Base-by-base conservation (phyloP, 1,140 invertebrate genomes). In the Chelonus insularis region DNA sequence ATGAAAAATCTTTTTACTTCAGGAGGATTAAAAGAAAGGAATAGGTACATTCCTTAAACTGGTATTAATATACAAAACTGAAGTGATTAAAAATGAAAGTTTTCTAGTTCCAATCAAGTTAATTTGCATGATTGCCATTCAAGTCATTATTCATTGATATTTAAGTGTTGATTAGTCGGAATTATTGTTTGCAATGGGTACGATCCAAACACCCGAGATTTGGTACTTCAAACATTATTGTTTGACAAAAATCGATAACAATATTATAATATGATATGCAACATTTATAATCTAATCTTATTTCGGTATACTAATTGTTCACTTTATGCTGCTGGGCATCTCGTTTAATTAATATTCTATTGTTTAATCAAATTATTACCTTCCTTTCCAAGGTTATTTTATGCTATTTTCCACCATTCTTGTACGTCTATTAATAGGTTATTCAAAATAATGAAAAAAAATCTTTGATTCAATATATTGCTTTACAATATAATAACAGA, bases 201-300 rank as follows among this genome's bases (percentile, higher is more conserved):
- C 60, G 65, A 73, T 65, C 69, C 71, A 51, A 64, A 61, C 65
- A 63, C 64, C 66, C 68, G 73, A 75, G 70, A 66, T 48, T 69
- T 72, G 65, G 64, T 52, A 61, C 63, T 63, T 70, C 18, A 32
- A 66, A 72, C 25, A 71, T 68, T 68, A 69, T 72, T 70, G 74
- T 68, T 70, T 76, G 71, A 71, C 69, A 77, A 76, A 77, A 76
- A 72, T 76, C 74, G 77, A 79, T 79, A 80, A 81, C 78, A 81
- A 80, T 81, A 79, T 80, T 65, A 76, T 78, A 79, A 79, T 76
- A 80, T 81, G 79, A 80, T 80, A 80, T 81, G 78, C 77, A 80
- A 80, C 77, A 80, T 80, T 81, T 80, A 79, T 79, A 78, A 79
- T 78, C 78, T 80, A 80, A 80, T 70, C 76, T 76, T 81, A 80